Conservation (phyloP, 1,140 invertebrate species). For the Drosophila nannoptera region DNA sequence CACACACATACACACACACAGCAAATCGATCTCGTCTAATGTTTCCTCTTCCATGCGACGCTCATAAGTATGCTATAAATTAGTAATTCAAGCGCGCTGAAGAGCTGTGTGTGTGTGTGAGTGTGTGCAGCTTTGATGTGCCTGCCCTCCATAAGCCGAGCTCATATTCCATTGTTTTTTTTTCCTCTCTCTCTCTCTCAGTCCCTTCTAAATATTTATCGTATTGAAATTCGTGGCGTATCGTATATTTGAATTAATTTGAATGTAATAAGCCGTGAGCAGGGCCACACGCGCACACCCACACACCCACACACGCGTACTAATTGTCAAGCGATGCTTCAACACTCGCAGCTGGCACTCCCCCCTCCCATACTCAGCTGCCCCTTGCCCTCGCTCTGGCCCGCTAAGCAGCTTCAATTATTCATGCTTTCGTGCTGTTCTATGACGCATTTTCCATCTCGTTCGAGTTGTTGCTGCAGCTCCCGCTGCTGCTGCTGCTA, state of each 20-base stretch:
- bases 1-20: no score
- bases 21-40: not conserved
- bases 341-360: not conserved
- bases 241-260: constrained; percentile 17
- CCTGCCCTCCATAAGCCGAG: not conserved
- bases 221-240: constrained; percentile 2
- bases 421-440: constrained; percentile 41
- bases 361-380: not conserved
- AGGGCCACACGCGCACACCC: not conserved
- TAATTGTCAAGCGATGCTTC: constrained; percentile 33
- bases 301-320: constrained; percentile 3
- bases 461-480: constrained; percentile 9
- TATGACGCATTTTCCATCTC: constrained; percentile 34
- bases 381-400: not conserved
- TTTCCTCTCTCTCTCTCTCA: no score
- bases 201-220: not conserved
- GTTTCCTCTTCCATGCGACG: not conserved
- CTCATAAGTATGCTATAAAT: constrained; percentile 42
- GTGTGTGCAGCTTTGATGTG: constrained; percentile 9
- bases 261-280: constrained; percentile 4
- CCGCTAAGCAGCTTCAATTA: constrained; percentile 44
- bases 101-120: not conserved
- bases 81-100: constrained; percentile 16
- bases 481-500: constrained; percentile 10
- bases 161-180: constrained; percentile 9